Conservation (phyloP, 2,888 invertebrate species). For the Trichogramma evanescens region DNA sequence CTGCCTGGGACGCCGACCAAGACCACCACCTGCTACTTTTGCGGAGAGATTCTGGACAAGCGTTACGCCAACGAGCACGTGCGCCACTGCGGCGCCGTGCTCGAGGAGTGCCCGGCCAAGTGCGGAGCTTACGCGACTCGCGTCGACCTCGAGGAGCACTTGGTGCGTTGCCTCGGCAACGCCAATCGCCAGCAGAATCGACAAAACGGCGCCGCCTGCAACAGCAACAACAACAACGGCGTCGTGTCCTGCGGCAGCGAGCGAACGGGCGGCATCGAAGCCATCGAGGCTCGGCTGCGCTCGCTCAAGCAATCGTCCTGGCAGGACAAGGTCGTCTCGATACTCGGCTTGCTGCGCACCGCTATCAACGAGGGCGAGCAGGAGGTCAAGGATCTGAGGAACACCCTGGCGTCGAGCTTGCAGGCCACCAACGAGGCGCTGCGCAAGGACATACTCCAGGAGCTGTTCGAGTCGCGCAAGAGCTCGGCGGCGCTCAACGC, state of each 20-base stretch:
- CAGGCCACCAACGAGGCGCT: conserved; percentile 26
- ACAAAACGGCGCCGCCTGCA: too few species aligned
- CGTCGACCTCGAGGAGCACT: conserved; percentile 56
- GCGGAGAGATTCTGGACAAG: conserved; percentile 34
- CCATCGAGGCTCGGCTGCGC: neutral
- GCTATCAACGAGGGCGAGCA: conserved; percentile 29
- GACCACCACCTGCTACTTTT: conserved; percentile 36
- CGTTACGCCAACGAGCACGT: conserved; percentile 52
- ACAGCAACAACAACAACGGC: too few species aligned
- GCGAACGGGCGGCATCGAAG: neutral
- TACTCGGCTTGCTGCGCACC: conserved; percentile 29
- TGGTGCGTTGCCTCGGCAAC: conserved; percentile 36
- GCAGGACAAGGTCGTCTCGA: conserved; percentile 33
- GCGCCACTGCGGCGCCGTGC: conserved; percentile 63
- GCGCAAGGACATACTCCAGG: conserved; percentile 25
- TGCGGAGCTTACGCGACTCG: conserved; percentile 67
- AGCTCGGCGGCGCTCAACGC: conserved; percentile 13
- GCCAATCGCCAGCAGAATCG: too few species aligned
- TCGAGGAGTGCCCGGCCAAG: conserved; percentile 64
- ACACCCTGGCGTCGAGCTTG: conserved; percentile 24
- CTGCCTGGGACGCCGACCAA: neutral
- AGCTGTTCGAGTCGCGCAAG: conserved; percentile 21
- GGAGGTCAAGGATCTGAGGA: conserved; percentile 28
- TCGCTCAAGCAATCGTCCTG: conserved; percentile 31
- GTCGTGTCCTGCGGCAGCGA: neutral